Evolutionary conservation across 2,797 vertebrate species (phyloP).

Genomic region (Rhodeus uyekii): DNA sequence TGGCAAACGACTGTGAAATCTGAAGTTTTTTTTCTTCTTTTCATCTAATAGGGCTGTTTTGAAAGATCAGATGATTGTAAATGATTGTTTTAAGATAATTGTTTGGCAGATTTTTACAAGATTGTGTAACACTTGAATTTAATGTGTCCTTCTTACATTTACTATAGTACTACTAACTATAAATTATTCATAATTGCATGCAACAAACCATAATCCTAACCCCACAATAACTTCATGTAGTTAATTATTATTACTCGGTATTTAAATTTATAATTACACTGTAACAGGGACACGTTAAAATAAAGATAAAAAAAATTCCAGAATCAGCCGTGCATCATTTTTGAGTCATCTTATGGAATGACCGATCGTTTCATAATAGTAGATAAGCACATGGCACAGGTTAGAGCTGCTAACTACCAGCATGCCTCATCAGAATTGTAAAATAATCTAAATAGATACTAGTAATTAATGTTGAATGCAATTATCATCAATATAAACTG

Average conservation of each 20-base stretch:
- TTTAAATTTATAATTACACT: no score
- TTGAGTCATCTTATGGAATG: conserved; percentile 63
- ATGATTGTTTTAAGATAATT: conserved; percentile 49
- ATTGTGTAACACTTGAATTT: no score
- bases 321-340: conserved; percentile 61
- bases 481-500: conserved; percentile 71
- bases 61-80: conserved; percentile 51
- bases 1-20: conserved; percentile 54
- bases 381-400: conserved; percentile 4
- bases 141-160: no score
- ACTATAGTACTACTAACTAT: no score
- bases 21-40: conserved; percentile 3
- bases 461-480: conserved; percentile 74
- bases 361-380: conserved; percentile 43
- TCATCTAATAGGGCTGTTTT: not conserved
- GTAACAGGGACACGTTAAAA: no score
- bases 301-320: no score
- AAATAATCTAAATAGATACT: conserved; percentile 69
- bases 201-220: no score
- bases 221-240: no score
- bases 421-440: conserved; percentile 67
- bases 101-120: conserved; percentile 58
- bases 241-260: no score
- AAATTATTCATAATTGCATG: no score
- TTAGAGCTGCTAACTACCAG: conserved; percentile 60